These are phyloP conservation scores for Ephestia elutella DNA, from an alignment of 1,140 invertebrate species.

Conservation along the genomic window DNA sequence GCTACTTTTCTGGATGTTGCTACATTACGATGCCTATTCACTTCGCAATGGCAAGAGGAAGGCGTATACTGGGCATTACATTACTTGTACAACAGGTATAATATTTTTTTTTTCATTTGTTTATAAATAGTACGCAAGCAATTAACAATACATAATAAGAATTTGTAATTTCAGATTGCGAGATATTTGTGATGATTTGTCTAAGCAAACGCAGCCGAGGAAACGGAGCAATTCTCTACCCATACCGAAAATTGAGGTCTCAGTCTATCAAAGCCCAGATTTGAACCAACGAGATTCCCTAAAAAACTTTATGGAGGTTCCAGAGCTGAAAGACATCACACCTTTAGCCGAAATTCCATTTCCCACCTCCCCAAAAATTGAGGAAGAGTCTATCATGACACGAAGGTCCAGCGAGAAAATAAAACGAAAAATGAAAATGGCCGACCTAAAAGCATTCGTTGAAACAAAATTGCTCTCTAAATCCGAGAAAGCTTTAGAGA, in stretches of 20 bases:
- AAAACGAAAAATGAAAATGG: conserved; percentile 91
- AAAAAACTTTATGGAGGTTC: conserved; percentile 85
- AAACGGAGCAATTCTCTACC: conserved; percentile 93
- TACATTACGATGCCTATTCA: conserved; percentile 96
- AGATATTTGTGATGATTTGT: conserved; percentile 86
- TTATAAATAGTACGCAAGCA: not conserved
- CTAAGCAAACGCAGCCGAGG: conserved; percentile 82
- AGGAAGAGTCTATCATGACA: conserved; percentile 75
- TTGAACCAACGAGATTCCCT: conserved; percentile 77
- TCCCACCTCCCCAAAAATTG: conserved; percentile 64
- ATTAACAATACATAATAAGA: no score
- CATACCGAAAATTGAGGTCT: conserved; percentile 93
- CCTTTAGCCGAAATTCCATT: conserved; percentile 67
- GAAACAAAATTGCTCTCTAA: conserved; percentile 93
- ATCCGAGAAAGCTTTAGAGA: conserved; percentile 92
- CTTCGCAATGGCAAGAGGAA: conserved; percentile 97
- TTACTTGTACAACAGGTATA: conserved; percentile 90
- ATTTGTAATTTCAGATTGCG: conserved; percentile 79
- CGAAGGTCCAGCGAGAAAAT: conserved; percentile 86
- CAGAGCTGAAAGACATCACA: conserved; percentile 79
- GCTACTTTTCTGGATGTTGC: conserved; percentile 98
- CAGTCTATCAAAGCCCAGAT: conserved; percentile 85
- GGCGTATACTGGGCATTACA: conserved; percentile 98
- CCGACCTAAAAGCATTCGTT: conserved; percentile 90
- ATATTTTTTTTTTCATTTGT: no score